phyloP scores from a whole-genome alignment of 2,888 invertebrate species.

The Drosophila mimica region DNA sequence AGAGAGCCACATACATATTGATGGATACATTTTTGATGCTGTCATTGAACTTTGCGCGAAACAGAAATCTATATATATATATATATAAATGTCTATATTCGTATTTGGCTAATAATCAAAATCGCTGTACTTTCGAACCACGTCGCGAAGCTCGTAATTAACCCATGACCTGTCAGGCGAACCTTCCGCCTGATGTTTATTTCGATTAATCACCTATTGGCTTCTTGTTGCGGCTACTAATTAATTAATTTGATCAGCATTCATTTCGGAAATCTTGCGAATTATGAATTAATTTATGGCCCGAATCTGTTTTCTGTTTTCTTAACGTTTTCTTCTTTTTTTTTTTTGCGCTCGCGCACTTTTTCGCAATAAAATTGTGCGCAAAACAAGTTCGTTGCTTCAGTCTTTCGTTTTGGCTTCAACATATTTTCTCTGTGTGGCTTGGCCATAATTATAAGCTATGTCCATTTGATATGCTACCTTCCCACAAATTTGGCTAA shows the following conservation, averaged over 20 bases:
- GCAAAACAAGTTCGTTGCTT: slow-evolving; percentile 66
- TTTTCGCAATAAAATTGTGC: slow-evolving; percentile 11
- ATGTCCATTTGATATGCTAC: slow-evolving; percentile 47
- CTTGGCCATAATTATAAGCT: slow-evolving; percentile 34
- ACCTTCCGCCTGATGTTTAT: slow-evolving; percentile 29
- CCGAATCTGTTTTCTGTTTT: neutral
- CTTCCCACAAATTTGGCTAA: slow-evolving; percentile 30
- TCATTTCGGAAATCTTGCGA: slow-evolving; percentile 53
- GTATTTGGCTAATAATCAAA: neutral
- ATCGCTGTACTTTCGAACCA: slow-evolving; percentile 14
- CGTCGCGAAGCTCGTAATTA: slow-evolving; percentile 18
- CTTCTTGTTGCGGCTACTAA: slow-evolving; percentile 48
- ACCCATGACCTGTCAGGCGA: slow-evolving; percentile 32
- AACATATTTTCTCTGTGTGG: neutral
- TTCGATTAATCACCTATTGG: slow-evolving; percentile 55
- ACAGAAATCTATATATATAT: slow-evolving; percentile 35
- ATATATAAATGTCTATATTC: neutral
- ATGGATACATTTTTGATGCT: slow-evolving; percentile 20
- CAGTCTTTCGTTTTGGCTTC: slow-evolving; percentile 51
- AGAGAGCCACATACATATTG: slow-evolving; percentile 14
- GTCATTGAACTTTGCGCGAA: slow-evolving; percentile 63
- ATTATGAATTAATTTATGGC: slow-evolving; percentile 76
- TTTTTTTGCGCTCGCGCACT: neutral
- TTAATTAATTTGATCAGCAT: slow-evolving; percentile 79
- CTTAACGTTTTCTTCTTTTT: neutral